These are phyloP conservation scores for Oscheius sp. DNA, from an alignment of 1,140 invertebrate genomes.

Conservation along the genomic window DNA sequence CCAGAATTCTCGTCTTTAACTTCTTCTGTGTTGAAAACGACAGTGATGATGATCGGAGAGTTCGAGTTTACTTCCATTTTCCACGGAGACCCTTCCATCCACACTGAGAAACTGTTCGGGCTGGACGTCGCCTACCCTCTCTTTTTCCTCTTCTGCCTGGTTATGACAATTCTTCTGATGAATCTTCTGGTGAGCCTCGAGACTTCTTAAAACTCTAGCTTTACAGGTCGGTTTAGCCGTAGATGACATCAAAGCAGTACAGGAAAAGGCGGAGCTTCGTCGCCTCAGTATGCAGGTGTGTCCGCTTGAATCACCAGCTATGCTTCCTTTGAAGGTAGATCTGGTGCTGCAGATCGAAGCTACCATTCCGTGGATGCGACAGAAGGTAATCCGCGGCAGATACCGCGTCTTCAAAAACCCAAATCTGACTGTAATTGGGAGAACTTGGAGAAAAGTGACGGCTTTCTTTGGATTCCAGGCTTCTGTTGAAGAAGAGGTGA, in stretches of 20 bases:
- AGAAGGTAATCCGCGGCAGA: not conserved
- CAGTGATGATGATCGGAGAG: conserved; percentile 65
- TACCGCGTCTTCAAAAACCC: not conserved
- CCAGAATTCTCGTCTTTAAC: conserved; percentile 36
- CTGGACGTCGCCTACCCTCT: conserved; percentile 55
- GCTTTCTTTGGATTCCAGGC: conserved; percentile 9
- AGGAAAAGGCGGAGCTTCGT: conserved; percentile 65
- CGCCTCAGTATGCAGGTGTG: conserved; percentile 66
- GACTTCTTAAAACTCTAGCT: conserved; percentile 50
- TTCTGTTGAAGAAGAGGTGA: not conserved
- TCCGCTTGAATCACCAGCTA: not conserved
- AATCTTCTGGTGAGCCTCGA: no score
- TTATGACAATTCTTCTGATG: conserved; percentile 65
- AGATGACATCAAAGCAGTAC: conserved; percentile 64
- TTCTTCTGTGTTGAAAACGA: conserved; percentile 62
- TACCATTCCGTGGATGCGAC: conserved; percentile 1
- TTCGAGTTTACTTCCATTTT: conserved; percentile 63
- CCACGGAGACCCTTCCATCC: conserved; percentile 33
- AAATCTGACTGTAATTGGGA: not conserved
- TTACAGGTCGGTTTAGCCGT: conserved; percentile 65
- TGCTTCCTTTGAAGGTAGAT: conserved; percentile 24
- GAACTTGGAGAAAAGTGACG: no score
- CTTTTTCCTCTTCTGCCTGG: conserved; percentile 62
- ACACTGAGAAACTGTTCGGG: conserved; percentile 23
- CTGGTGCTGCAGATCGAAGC: conserved; percentile 34